Evolutionary conservation across 2,113 vertebrate genomes (phyloP), one percentile per base, ranked within the genome.

Genomic region (Stictonetta naevosa): DNA sequence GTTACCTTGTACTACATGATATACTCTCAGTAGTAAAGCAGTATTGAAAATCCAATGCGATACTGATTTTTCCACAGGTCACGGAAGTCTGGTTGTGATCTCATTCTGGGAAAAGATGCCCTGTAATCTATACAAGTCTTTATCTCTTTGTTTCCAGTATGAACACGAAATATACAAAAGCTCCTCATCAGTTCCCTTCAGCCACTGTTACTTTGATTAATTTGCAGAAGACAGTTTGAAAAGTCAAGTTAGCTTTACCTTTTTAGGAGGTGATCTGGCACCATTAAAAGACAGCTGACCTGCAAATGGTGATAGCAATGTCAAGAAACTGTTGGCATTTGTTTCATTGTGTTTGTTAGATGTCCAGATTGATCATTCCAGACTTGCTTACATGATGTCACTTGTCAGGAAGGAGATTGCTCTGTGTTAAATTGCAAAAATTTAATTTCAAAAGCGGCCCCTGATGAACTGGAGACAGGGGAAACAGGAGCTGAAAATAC

Each of bases 11-110:
- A 38, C 28, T 78, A 15, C 8, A 1, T 11, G 33, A 5, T 38
- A 5, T 48, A 7, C 20, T 73, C 11, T 31, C 3, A 5, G 50
- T 13, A 40, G 44, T 68, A 67, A 69, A 89, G 6, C 42, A 25
- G 42, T 12, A 8, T 52, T 3, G 25, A 16, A 21, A 15, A 28
- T 59, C 28, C 33, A 34, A 1, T 0, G 0, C 8, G 38, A 33
- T 38, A 3, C 20, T 68, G 73, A 46, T 87, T 46, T 26, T 84
- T 82, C 36, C 36, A 40, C 62, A 73, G 11, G 19, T 62, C 19
- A 20, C 8, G 10, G 25, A 72, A 50, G 15, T 79, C 71, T 92
- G 42, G 22, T 29, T 1, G 3, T 42, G 28, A 18, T 72, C 38
- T 38, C 63, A 11, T 2, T 73, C 40, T 84, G 71, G 36, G 17